phyloP scores from a whole-genome alignment of 2,797 vertebrate genomes.

The Rhinichthys osculus region DNA sequence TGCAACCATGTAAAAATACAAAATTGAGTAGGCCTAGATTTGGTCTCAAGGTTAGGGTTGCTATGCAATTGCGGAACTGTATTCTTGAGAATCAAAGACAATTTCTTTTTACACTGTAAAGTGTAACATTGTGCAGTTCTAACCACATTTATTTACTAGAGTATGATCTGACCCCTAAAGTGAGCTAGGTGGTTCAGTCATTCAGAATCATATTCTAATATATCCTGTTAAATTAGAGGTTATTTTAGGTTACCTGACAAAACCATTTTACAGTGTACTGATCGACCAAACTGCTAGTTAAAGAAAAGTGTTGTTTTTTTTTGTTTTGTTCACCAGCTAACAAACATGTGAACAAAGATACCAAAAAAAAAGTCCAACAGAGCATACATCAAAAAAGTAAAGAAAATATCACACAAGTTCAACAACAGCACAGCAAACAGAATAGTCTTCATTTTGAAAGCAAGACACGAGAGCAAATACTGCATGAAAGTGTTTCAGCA shows the following conservation, averaged over 20 bases:
- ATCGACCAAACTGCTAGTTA: not conserved
- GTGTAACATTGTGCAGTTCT: not conserved
- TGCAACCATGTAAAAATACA: not conserved
- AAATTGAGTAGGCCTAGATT: not conserved
- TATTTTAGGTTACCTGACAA: not conserved
- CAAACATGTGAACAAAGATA: conserved; percentile 1
- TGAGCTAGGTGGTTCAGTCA: not conserved
- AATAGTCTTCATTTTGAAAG: not conserved
- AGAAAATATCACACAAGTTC: not conserved
- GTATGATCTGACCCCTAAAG: not conserved
- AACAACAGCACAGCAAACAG: not conserved
- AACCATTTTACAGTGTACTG: not conserved
- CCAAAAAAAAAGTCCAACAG: not conserved
- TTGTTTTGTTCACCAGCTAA: not conserved
- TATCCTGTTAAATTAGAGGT: not conserved
- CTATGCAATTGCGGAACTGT: not conserved
- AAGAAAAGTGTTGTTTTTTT: not conserved
- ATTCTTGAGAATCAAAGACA: not conserved
- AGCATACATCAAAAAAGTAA: not conserved
- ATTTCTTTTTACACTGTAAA: not conserved
- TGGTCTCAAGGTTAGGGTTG: not conserved
- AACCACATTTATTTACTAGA: not conserved
- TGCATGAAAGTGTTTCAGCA: not conserved
- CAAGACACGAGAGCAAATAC: not conserved
- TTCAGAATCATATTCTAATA: not conserved